Evolutionary conservation across 2,888 invertebrate species (phyloP), one percentile per base, ranked within the genome.

Genomic region (Poecilobothrus nobilitatus): DNA sequence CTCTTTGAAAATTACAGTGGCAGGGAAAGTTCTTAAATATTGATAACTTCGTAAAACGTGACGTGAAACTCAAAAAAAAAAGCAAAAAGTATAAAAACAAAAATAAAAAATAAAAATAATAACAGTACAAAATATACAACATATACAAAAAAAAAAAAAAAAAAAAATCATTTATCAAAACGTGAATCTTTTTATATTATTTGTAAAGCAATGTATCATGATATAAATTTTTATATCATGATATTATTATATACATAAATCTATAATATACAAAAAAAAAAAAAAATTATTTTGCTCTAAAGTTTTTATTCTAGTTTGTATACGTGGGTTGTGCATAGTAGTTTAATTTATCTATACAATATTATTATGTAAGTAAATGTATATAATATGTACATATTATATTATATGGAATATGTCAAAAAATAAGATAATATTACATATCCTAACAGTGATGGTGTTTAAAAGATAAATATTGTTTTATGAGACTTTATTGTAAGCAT

Each of bases 1-100:
- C n/a, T 53, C 53, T 53, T 53, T 53, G 9, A 53, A 41, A 18
- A 6, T 53, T 18, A 53, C 18, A 18, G n/a, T 53, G n/a, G 53
- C 15, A 12, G 15, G 53, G 53, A 53, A 18, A 53, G 53, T 53
- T 18, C 53, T 53, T 53, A 18, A 53, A 53, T 53, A 53, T 53
- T 53, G 53, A 53, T 53, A 53, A 53, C 53, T 53, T 53, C 6
- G 53, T n/a, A 53, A 53, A 53, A 53, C 53, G 53, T 53, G 53
- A 53, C n/a, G 15, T 53, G 53, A 53, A 53, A 53, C 5, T 18
- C 15, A 12, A 53, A 53, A 18, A 53, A 53, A 15, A 5, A 53
- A n/a, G 3, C 9, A 15, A 53, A n/a, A 53, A 44, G 6, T 12
- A 53, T 18, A 15, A 53, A 18, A 53, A 6, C 4, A 53, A 18